Evolutionary conservation across 2,888 invertebrate species (phyloP).

Genomic region (Eledone cirrhosa): DNA sequence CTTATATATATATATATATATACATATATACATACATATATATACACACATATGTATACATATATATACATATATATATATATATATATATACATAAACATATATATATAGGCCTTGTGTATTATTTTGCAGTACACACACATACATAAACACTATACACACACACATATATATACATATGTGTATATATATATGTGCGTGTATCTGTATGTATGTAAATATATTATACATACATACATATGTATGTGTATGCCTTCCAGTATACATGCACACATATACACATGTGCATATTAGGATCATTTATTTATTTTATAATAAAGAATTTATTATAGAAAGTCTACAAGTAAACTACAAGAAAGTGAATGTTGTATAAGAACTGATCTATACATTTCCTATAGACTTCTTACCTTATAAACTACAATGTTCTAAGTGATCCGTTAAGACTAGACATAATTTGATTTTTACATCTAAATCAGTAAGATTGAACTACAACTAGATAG

Average conservation of each 20-base stretch:
- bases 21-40: background rate
- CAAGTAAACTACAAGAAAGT: no score
- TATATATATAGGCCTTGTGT: background rate
- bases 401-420: background rate
- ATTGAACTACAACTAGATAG: no score
- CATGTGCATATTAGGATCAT: background rate
- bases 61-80: background rate
- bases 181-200: background rate
- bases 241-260: background rate
- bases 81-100: slow-evolving; percentile 4
- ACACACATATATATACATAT: background rate
- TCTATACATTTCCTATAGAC: background rate
- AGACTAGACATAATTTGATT: no score
- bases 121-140: background rate
- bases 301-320: no score
- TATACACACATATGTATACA: background rate
- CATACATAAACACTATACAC: background rate
- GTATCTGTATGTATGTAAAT: background rate
- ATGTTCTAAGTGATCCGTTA: no score
- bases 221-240: background rate
- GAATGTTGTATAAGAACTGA: background rate
- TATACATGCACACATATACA: background rate
- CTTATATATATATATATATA: background rate
- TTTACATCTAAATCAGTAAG: no score
- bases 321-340: no score